Evolutionary conservation across 2,888 invertebrate species (phyloP), one percentile per base, ranked within the genome.

Genomic region (Drosophila suboccidentalis): DNA sequence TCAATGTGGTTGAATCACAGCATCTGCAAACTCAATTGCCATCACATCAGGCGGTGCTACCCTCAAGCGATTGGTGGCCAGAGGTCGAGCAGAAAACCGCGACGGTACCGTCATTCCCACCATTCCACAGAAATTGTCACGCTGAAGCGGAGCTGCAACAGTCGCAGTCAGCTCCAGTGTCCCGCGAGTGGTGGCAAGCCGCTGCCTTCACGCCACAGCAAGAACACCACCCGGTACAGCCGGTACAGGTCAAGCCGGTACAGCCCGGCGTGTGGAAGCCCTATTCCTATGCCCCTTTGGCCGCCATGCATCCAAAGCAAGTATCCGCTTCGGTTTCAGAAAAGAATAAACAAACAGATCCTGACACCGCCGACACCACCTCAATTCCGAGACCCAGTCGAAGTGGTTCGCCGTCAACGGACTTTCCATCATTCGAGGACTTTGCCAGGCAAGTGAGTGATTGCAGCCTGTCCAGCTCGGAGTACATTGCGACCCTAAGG

Each of bases 401-500:
- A 32, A 44, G 9, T 4, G 19, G 39, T 2, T 3, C 13, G 13
- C n/a, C 22, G 0, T 2, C 29, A 1, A 36, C 26, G 0, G 71
- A 61, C 1, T 54, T 39, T 41, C 72, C 77, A 0, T 39, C 64
- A 1, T 81, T 74, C 15, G 78, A 72, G 13, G 73, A 73, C 0
- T 81, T 83, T 4, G 71, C 60, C n/a, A n/a, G 17, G 0, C 78
- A 75, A 8, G 22, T 87, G 19, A 66, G 47, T 19, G 54, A 51
- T 0, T 69, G 60, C 13, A 74, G 67, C 5, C 5, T 80, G 6
- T 34, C 67, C 2, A 68, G 68, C 15, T 54, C 81, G 4, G 87
- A 89, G n/a, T 89, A 67, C 3, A 10, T 84, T 9, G 78, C 53
- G 3, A 89, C 81, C 0, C 17, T 89, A 3, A 10, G 78, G 1